phyloP scores from a whole-genome alignment of 2,888 invertebrate species.

The Crepidodera aurea region DNA sequence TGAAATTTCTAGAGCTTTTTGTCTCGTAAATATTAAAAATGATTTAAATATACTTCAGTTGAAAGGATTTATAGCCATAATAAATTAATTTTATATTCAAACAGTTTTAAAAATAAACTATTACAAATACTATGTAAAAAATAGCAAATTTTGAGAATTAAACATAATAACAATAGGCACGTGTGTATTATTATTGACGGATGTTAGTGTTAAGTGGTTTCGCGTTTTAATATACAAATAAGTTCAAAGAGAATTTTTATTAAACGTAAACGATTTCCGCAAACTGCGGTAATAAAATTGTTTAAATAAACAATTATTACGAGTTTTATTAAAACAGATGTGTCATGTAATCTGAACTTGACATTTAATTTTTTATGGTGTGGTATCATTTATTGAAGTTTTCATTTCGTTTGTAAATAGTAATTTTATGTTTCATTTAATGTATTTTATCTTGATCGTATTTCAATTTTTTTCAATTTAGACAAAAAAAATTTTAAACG shows the following conservation, averaged over 20 bases:
- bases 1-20: too few species aligned
- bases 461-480: too few species aligned
- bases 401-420: neutral
- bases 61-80: neutral
- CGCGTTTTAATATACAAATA: neutral
- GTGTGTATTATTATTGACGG: neutral
- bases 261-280: neutral
- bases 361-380: neutral
- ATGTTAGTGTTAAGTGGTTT: neutral
- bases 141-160: neutral
- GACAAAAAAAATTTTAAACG: too few species aligned
- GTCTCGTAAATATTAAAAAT: neutral
- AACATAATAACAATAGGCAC: neutral
- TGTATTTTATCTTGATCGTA: too few species aligned
- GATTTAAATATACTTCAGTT: neutral
- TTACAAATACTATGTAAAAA: neutral
- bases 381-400: neutral
- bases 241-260: neutral
- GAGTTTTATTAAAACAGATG: neutral
- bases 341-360: neutral
- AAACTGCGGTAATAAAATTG: neutral
- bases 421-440: neutral
- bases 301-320: conserved; percentile 1
- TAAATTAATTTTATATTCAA: neutral
- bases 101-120: neutral